Percentiles rank a stretch among this genome's conserved stretches.
These are phyloP conservation scores for Scaeva pyrastri DNA, from an alignment of 2,888 invertebrate species.

Conservation along the genomic window DNA sequence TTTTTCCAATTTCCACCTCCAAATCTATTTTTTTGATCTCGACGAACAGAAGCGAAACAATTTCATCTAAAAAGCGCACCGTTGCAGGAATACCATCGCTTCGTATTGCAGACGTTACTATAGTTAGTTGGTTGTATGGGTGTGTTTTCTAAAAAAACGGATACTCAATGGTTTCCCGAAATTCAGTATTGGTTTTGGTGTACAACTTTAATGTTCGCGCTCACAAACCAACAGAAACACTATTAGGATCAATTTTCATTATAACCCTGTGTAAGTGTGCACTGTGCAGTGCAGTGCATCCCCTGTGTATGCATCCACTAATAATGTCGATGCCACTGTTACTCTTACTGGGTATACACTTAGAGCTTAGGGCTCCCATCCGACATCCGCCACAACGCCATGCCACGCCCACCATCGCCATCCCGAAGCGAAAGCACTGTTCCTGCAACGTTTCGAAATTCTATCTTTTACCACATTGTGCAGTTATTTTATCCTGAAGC, in stretches of 20 bases:
- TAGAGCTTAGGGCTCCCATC: slow-evolving; percentile 6
- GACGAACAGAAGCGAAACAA: not conserved
- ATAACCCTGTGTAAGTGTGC: not conserved
- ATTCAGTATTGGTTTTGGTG: slow-evolving; percentile 19
- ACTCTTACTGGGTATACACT: not conserved
- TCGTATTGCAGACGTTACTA: slow-evolving; percentile 1
- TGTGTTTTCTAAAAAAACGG: not conserved
- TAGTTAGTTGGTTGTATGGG: too few species aligned
- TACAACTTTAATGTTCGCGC: slow-evolving; percentile 25
- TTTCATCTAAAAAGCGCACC: not conserved
- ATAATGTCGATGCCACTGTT: slow-evolving; percentile 31
- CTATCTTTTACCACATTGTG: slow-evolving; percentile 29
- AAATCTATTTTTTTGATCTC: not conserved
- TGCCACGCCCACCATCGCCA: too few species aligned
- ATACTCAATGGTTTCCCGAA: slow-evolving; percentile 22
- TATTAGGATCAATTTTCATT: slow-evolving; percentile 55
- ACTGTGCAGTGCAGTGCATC: too few species aligned
- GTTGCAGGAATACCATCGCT: not conserved
- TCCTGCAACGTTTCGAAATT: slow-evolving; percentile 54
- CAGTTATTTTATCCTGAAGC: slow-evolving; percentile 2
- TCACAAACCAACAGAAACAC: slow-evolving; percentile 47
- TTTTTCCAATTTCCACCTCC: not conserved
- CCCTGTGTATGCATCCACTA: slow-evolving; percentile 8
- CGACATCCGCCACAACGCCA: too few species aligned
- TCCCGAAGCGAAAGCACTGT: slow-evolving; percentile 16